Conservation (phyloP, 2,888 invertebrate genomes). For the Cancer borealis region DNA sequence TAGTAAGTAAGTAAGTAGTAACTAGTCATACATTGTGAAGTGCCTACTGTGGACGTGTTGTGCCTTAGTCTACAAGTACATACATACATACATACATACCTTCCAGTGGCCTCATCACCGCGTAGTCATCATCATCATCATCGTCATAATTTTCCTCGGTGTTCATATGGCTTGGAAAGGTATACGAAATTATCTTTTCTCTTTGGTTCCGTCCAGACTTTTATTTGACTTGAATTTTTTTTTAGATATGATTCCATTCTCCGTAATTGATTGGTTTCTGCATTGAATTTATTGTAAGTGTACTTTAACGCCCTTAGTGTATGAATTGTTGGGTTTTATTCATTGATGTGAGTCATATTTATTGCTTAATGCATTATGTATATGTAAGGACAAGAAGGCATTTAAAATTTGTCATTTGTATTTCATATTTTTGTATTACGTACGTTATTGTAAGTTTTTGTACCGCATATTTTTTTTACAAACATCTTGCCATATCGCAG, state of each 20-base stretch:
- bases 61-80: neutral
- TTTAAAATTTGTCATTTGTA: neutral
- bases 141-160: neutral
- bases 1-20: neutral
- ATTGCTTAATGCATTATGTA: neutral
- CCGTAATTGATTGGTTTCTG: neutral
- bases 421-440: neutral
- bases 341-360: neutral
- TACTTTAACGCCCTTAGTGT: neutral
- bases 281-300: neutral
- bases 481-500: too few species aligned
- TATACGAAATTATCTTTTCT: neutral
- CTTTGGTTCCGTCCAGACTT: neutral
- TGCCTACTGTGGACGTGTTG: neutral
- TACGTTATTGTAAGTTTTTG: too few species aligned
- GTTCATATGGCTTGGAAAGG: neutral
- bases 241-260: neutral
- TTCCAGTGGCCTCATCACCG: conserved; percentile 5
- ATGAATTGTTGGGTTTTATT: neutral
- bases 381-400: neutral
- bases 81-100: neutral
- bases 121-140: neutral
- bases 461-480: too few species aligned
- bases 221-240: neutral
- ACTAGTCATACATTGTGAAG: neutral